A percentile compares a stretch with the other conserved stretches of the same genome.
Evolutionary conservation across 2,888 invertebrate species (phyloP).

Genomic region (Pammene aurita): DNA sequence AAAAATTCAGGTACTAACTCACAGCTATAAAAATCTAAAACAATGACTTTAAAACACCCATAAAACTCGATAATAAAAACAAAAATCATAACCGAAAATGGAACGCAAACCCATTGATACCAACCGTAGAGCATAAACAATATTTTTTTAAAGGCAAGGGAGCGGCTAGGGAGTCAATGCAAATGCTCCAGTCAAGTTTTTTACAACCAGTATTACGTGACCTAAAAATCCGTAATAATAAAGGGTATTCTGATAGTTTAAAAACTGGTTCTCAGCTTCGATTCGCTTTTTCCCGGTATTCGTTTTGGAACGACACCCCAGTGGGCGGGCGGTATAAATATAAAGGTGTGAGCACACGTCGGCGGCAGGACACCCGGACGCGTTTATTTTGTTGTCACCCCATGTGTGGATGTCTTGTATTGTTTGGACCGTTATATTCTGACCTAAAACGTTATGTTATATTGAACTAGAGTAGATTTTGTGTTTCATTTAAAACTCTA

Average conservation of each 20-base stretch:
- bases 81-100: conserved; percentile 13
- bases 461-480: too few relatives aligned
- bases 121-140: conserved; percentile 32
- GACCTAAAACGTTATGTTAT: conserved; percentile 3
- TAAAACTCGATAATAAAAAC: conserved; percentile 1
- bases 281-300: background rate
- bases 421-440: conserved; percentile 21
- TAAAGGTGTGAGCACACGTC: conserved; percentile 52
- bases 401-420: conserved; percentile 43
- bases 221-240: background rate
- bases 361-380: conserved; percentile 44
- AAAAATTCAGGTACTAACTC: background rate
- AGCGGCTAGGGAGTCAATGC: conserved; percentile 9
- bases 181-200: background rate
- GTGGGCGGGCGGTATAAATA: conserved; percentile 50
- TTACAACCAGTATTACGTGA: background rate
- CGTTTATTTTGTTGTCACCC: conserved; percentile 49
- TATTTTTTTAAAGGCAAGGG: conserved; percentile 23
- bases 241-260: background rate
- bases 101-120: conserved; percentile 19
- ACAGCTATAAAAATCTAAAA: conserved; percentile 1
- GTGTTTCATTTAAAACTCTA: too few relatives aligned
- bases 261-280: background rate
- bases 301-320: conserved; percentile 4
- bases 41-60: conserved; percentile 3